phyloP scores from a whole-genome alignment of 2,797 vertebrate genomes.

The Amphiprion clarkii region DNA sequence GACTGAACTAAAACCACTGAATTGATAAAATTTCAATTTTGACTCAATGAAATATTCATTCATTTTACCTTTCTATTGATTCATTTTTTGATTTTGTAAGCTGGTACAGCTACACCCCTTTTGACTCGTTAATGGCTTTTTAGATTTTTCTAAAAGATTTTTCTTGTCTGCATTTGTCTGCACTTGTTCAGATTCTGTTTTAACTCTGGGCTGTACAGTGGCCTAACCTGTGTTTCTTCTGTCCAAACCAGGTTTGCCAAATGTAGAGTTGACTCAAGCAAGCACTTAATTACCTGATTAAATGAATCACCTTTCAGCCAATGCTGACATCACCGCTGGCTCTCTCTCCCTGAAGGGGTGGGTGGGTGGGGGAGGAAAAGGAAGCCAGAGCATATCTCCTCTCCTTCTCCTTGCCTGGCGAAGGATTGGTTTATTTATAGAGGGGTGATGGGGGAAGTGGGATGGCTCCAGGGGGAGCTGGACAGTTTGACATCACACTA shows the following conservation, averaged over 20 bases:
- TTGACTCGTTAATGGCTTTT: slow-evolving; percentile 33
- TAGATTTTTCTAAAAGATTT: not conserved
- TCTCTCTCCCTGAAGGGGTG: slow-evolving; percentile 42
- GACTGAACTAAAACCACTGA: not conserved
- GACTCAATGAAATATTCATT: too few species aligned
- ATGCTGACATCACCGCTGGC: slow-evolving; percentile 66
- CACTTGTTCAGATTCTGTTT: slow-evolving; percentile 23
- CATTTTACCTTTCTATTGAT: too few species aligned
- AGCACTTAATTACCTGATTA: slow-evolving; percentile 75
- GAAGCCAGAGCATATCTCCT: slow-evolving; percentile 26
- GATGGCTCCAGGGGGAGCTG: slow-evolving; percentile 54
- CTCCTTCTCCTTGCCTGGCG: slow-evolving; percentile 39
- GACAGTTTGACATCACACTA: slow-evolving; percentile 79
- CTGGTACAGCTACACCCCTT: not conserved
- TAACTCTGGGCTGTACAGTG: slow-evolving; percentile 13
- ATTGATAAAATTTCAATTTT: too few species aligned
- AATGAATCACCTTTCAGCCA: slow-evolving; percentile 75
- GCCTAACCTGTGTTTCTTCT: slow-evolving; percentile 10
- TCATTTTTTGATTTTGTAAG: too few species aligned
- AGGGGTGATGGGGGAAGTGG: slow-evolving; percentile 46
- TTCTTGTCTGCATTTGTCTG: not conserved
- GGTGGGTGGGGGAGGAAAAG: slow-evolving; percentile 6
- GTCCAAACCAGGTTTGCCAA: slow-evolving; percentile 50
- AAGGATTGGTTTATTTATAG: slow-evolving; percentile 57
- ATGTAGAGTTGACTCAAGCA: slow-evolving; percentile 70